Evolutionary conservation across 2,888 invertebrate genomes (phyloP).

Genomic region (Rotaria sp.): DNA sequence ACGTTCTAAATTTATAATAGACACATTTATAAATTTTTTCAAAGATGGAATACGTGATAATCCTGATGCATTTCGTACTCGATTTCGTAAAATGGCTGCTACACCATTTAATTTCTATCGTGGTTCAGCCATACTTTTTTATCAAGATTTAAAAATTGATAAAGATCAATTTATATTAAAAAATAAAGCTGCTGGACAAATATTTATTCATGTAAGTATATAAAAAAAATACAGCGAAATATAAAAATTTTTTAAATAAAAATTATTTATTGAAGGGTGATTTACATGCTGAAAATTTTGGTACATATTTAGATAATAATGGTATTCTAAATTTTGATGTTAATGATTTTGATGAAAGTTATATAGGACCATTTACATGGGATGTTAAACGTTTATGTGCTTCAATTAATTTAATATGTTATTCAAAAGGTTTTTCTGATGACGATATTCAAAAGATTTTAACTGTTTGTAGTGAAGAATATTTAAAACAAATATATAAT

Average conservation of each 20-base stretch:
- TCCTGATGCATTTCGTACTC: not conserved
- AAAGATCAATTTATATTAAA: not conserved
- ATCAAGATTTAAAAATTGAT: constrained; percentile 22
- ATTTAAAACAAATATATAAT: constrained; percentile 27
- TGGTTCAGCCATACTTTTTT: not conserved
- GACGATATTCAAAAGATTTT: not conserved
- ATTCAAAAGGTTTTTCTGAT: constrained; percentile 8
- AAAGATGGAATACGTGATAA: not conserved
- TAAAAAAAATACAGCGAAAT: too few relatives aligned
- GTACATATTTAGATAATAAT: constrained; percentile 9
- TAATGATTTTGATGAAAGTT: not conserved
- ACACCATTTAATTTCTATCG: constrained; percentile 17
- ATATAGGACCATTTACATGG: constrained; percentile 17
- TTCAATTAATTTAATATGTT: not conserved
- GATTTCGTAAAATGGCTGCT: constrained; percentile 6
- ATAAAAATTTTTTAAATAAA: too few relatives aligned
- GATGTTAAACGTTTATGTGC: constrained; percentile 6
- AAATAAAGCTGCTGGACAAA: not conserved
- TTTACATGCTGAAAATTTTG: constrained; percentile 27
- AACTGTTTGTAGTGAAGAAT: not conserved
- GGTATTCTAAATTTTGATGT: constrained; percentile 21
- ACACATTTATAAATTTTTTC: not conserved
- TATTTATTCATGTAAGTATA: not conserved
- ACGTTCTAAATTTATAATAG: not conserved
- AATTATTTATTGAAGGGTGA: not conserved